Evolutionary conservation across 2,113 vertebrate genomes (phyloP).

Genomic region (Isurus oxyrinchus): DNA sequence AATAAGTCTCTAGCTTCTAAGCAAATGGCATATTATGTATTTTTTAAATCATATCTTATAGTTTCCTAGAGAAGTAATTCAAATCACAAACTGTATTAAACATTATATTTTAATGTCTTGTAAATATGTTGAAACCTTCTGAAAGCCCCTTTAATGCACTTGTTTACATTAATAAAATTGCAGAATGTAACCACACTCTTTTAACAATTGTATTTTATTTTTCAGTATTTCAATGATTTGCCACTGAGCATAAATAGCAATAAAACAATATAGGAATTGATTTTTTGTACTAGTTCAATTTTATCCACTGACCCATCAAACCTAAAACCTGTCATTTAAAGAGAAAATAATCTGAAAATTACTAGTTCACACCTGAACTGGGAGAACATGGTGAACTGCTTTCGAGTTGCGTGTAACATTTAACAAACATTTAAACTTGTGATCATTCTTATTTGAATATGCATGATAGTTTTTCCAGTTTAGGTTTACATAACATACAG

Average conservation of each 20-base stretch:
- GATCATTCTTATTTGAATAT: background rate
- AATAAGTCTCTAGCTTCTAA: constrained; percentile 76
- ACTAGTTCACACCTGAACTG: too few species aligned
- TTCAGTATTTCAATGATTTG: constrained; percentile 73
- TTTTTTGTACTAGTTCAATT: constrained; percentile 12
- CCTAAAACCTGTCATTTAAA: background rate
- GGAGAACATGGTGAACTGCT: background rate
- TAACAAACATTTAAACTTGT: background rate
- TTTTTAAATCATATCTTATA: constrained; percentile 99
- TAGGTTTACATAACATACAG: background rate
- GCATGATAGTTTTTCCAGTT: background rate
- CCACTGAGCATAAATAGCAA: constrained; percentile 74
- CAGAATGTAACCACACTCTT: constrained; percentile 99
- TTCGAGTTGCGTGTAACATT: background rate
- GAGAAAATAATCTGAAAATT: background rate
- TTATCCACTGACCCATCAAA: background rate
- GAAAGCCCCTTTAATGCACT: constrained; percentile 69
- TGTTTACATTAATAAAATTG: constrained; percentile 99
- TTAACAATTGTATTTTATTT: constrained; percentile 64
- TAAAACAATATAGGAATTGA: constrained; percentile 27
- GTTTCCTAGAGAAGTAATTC: constrained; percentile 98
- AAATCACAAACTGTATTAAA: constrained; percentile 90
- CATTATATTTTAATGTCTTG: constrained; percentile 99
- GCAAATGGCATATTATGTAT: constrained; percentile 93
- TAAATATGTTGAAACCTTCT: constrained; percentile 94